Evolutionary conservation across 2,797 vertebrate genomes (phyloP).

Genomic region (Oreonectes daqikongensis): DNA sequence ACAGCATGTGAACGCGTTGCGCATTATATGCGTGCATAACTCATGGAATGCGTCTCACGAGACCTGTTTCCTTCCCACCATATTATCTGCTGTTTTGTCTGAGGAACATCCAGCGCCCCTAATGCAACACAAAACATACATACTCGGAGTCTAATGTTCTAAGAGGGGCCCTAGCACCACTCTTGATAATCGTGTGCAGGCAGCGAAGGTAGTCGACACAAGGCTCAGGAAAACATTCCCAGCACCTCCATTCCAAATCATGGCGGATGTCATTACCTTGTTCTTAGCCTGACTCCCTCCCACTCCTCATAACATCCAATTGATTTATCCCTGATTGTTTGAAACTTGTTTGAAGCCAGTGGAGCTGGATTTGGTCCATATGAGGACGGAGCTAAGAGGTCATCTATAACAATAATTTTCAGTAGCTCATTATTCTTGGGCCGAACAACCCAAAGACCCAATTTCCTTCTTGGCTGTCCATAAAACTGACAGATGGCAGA

Average conservation of each 20-base stretch:
- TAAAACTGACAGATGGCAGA: constrained; percentile 81
- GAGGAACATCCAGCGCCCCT: constrained; percentile 59
- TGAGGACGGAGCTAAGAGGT: constrained; percentile 71
- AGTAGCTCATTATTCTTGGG: constrained; percentile 77
- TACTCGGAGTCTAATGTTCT: constrained; percentile 29
- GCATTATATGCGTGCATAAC: constrained; percentile 41
- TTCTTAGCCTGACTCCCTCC: constrained; percentile 66
- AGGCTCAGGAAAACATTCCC: constrained; percentile 54
- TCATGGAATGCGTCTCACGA: constrained; percentile 72
- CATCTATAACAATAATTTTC: constrained; percentile 80
- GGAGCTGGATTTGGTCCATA: constrained; percentile 75
- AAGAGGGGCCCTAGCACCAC: constrained; percentile 65
- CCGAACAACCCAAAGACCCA: constrained; percentile 77
- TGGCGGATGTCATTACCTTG: constrained; percentile 65
- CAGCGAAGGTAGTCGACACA: constrained; percentile 27
- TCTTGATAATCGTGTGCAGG: constrained; percentile 64
- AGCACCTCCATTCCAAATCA: constrained; percentile 56
- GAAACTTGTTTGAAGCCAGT: constrained; percentile 63
- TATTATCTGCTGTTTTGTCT: constrained; percentile 77
- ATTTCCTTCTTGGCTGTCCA: constrained; percentile 79
- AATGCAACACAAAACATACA: constrained; percentile 34
- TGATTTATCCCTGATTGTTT: constrained; percentile 81
- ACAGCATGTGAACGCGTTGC: constrained; percentile 66
- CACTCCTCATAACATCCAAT: constrained; percentile 69
- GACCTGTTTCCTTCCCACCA: constrained; percentile 44